Conservation (phyloP, 2,888 invertebrate species). For the Chrysina gloriosa region DNA sequence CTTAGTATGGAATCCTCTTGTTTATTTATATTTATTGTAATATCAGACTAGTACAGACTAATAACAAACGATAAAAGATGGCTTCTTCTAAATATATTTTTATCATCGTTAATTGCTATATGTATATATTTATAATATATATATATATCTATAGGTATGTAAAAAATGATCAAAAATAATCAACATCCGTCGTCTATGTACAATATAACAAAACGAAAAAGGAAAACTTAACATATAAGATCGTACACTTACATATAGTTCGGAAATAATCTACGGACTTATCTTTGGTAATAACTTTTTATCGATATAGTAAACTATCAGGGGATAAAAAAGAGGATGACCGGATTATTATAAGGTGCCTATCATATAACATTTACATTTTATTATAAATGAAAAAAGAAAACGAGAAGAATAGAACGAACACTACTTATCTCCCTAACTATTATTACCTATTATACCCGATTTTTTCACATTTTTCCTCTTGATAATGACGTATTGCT, state of each 20-base stretch:
- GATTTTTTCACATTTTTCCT: too few relatives aligned
- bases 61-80: constrained; percentile 37
- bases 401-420: too few relatives aligned
- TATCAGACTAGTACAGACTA: constrained; percentile 42
- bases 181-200: constrained; percentile 23
- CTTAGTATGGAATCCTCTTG: constrained; percentile 37
- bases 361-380: constrained; percentile 7
- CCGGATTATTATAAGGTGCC: too few relatives aligned
- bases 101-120: constrained; percentile 2
- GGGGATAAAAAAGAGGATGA: too few relatives aligned
- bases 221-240: constrained; percentile 34
- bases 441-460: too few relatives aligned
- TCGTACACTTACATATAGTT: neutral
- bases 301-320: too few relatives aligned
- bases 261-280: constrained; percentile 16
- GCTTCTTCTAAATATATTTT: constrained; percentile 11
- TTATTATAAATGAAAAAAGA: too few relatives aligned
- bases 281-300: constrained; percentile 32
- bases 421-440: too few relatives aligned
- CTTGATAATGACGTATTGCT: too few relatives aligned
- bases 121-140: too few relatives aligned
- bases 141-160: too few relatives aligned
- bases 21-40: constrained; percentile 26
- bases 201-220: constrained; percentile 29
- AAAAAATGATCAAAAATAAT: constrained; percentile 23